phyloP scores from a whole-genome alignment of 1,140 invertebrate species.

The Lucilia cuprina region DNA sequence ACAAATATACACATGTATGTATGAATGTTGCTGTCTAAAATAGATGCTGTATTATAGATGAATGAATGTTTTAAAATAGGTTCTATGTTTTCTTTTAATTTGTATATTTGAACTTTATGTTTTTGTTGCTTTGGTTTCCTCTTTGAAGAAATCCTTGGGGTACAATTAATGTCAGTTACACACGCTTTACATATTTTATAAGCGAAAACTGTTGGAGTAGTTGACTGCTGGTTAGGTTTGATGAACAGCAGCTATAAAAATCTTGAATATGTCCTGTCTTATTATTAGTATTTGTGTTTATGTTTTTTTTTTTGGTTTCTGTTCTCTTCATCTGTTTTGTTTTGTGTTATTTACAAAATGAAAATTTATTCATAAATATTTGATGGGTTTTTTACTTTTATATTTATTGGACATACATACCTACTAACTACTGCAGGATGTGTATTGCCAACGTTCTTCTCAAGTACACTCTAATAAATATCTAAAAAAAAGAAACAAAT shows the following conservation, averaged over 20 bases:
- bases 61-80: background rate
- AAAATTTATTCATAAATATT: constrained; percentile 33
- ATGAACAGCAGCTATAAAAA: constrained; percentile 22
- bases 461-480: background rate
- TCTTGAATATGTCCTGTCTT: constrained; percentile 23
- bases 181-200: constrained; percentile 34
- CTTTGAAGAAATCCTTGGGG: constrained; percentile 22
- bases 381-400: constrained; percentile 9
- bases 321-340: background rate
- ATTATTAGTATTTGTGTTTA: background rate
- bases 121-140: background rate
- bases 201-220: background rate
- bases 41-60: no score
- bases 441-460: background rate
- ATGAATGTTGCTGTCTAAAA: background rate
- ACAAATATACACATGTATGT: background rate
- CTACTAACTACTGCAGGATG: background rate
- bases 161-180: constrained; percentile 33
- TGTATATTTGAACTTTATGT: background rate
- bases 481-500: background rate
- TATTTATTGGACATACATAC: constrained; percentile 21
- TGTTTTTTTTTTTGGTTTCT: no score
- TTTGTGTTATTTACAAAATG: constrained; percentile 23
- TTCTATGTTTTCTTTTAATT: background rate
- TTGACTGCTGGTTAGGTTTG: background rate